Conservation (phyloP, 2,888 invertebrate species). For the Ectropis crepuscularia region DNA sequence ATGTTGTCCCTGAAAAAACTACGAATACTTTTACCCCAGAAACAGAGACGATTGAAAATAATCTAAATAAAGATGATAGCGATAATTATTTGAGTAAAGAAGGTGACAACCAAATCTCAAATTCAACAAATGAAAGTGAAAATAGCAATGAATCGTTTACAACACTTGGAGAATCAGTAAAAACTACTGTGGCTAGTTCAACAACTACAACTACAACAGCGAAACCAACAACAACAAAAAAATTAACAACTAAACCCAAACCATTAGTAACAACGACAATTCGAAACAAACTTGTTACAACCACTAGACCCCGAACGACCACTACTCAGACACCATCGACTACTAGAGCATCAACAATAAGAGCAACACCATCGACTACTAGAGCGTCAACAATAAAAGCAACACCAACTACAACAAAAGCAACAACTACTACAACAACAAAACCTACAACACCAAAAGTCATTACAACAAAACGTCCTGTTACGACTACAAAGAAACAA, state of each 20-base stretch:
- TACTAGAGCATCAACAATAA: conserved; percentile 40
- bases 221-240: conserved; percentile 29
- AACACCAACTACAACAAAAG: conserved; percentile 33
- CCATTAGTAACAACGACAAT: conserved; percentile 42
- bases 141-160: conserved; percentile 36
- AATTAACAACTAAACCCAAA: conserved; percentile 29
- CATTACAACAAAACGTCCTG: neutral
- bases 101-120: conserved; percentile 55
- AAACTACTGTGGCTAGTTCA: conserved; percentile 31
- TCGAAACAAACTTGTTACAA: conserved; percentile 42
- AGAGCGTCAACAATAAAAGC: conserved; percentile 44
- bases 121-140: conserved; percentile 48
- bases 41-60: conserved; percentile 72
- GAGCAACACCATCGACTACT: conserved; percentile 40
- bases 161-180: conserved; percentile 31
- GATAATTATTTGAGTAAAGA: conserved; percentile 66
- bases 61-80: conserved; percentile 49
- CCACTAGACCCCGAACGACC: conserved; percentile 38
- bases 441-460: conserved; percentile 26
- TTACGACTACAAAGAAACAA: conserved; percentile 35
- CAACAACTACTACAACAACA: conserved; percentile 29
- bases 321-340: conserved; percentile 44
- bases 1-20: conserved; percentile 83
- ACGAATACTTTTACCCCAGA: conserved; percentile 71
- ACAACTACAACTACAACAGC: conserved; percentile 32